Evolutionary conservation across 2,888 invertebrate genomes (phyloP).

Genomic region (Crepidodera aurea): DNA sequence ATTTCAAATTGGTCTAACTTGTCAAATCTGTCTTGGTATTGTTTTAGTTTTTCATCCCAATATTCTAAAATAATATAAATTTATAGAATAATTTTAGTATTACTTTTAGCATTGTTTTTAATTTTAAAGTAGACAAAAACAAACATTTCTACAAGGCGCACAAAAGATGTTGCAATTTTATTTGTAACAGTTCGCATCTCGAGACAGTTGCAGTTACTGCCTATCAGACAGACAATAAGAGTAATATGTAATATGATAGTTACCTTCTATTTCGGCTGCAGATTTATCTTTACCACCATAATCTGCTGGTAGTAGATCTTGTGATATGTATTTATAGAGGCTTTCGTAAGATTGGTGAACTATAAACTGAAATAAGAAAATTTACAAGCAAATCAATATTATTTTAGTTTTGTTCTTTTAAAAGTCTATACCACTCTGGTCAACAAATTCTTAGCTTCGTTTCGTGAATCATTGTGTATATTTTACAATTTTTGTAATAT

Average conservation of each 20-base stretch:
- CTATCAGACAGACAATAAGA: too few species aligned
- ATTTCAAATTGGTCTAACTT: neutral
- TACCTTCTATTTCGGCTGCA: neutral
- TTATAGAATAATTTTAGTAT: neutral
- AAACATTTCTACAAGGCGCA: neutral
- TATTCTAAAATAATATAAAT: neutral
- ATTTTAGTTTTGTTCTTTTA: too few species aligned
- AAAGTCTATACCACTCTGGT: too few species aligned
- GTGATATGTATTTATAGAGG: neutral
- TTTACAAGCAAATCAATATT: too few species aligned
- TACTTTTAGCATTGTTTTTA: neutral
- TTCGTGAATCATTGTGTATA: too few species aligned
- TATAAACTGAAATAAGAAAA: neutral
- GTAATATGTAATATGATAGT: neutral
- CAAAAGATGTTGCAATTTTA: too few species aligned
- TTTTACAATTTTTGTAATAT: too few species aligned
- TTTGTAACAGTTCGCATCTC: too few species aligned
- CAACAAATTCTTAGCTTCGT: too few species aligned
- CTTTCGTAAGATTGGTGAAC: neutral
- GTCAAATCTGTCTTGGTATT: neutral
- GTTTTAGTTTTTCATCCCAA: neutral
- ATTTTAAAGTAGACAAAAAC: neutral
- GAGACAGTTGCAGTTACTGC: too few species aligned
- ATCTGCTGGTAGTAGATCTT: neutral
- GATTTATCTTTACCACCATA: neutral